These are phyloP conservation scores for Pseudomyrmex gracilis DNA, from an alignment of 1,140 invertebrate genomes.

Conservation along the genomic window DNA sequence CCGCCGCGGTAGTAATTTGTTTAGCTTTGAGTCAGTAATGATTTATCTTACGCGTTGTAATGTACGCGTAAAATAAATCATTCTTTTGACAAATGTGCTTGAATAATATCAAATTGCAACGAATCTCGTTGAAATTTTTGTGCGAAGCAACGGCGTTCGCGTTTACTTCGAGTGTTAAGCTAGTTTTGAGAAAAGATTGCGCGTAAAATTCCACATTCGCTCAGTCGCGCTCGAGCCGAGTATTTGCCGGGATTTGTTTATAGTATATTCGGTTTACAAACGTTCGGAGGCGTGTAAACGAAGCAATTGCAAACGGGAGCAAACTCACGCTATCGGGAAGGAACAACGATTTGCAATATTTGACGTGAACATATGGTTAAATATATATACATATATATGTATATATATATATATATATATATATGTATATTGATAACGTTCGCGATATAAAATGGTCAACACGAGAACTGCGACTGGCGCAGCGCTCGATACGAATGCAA, in stretches of 20 bases:
- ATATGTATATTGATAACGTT: conserved; percentile 46
- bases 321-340: conserved; percentile 54
- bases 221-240: not conserved
- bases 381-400: no score
- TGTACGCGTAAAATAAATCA: no score
- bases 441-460: conserved; percentile 57
- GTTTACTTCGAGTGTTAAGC: no score
- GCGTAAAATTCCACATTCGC: not conserved
- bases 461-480: conserved; percentile 47
- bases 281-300: conserved; percentile 14
- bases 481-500: conserved; percentile 61
- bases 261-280: conserved; percentile 52
- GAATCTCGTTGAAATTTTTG: not conserved
- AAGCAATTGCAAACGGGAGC: conserved; percentile 28
- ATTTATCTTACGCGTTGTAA: no score
- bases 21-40: no score
- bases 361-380: conserved; percentile 64
- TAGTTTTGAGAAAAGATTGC: not conserved
- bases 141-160: no score
- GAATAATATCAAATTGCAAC: not conserved
- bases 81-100: no score
- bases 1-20: no score
- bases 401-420: no score
- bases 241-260: conserved; percentile 21
- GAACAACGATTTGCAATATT: conserved; percentile 70